Evolutionary conservation across 1,140 invertebrate genomes (phyloP).

Genomic region (Caligus rogercresseyi): DNA sequence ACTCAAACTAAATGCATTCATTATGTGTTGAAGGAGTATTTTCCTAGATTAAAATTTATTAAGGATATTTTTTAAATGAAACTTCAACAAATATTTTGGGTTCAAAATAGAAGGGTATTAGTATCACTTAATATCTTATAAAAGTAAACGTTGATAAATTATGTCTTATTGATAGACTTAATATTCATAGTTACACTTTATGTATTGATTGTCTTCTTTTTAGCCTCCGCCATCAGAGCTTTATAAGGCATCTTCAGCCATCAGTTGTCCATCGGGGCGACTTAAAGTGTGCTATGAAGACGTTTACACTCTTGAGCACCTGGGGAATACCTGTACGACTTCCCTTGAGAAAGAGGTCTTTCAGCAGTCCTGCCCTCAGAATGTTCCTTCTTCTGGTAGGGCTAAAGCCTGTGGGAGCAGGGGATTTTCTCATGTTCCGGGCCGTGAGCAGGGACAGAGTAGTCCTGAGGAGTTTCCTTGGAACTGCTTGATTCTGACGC

Average conservation of each 20-base stretch:
- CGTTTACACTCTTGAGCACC: neutral
- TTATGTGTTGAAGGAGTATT: too few species aligned
- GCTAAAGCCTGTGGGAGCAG: neutral
- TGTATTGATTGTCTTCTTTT: neutral
- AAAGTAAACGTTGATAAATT: too few species aligned
- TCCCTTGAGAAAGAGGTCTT: neutral
- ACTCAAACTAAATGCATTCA: too few species aligned
- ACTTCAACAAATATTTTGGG: neutral
- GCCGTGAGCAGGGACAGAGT: neutral
- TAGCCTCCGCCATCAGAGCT: neutral
- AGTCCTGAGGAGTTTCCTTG: constrained; percentile 17
- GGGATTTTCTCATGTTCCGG: neutral
- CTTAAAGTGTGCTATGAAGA: neutral
- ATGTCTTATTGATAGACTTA: neutral
- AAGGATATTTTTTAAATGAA: too few species aligned
- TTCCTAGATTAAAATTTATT: too few species aligned
- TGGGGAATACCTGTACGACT: neutral
- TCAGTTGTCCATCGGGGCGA: neutral
- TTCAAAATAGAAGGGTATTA: neutral
- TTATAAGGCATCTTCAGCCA: neutral
- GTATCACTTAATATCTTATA: too few species aligned
- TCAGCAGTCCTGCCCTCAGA: neutral
- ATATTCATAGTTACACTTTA: neutral
- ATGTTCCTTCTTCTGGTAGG: neutral
- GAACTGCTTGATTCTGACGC: constrained; percentile 5